Evolutionary conservation across 2,888 invertebrate genomes (phyloP).

Genomic region (Thecophora atra): DNA sequence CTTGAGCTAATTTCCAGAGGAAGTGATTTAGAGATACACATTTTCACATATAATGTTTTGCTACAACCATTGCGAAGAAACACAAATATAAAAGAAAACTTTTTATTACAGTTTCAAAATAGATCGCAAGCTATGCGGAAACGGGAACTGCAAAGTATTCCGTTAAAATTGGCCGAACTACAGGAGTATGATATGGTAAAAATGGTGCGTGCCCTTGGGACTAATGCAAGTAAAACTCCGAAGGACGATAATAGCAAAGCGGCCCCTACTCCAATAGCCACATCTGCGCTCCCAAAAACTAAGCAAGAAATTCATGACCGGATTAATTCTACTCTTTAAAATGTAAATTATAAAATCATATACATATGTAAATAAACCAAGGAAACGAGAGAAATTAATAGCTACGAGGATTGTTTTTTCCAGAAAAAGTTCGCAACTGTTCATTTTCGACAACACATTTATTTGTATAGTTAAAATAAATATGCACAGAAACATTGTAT

Average conservation of each 20-base stretch:
- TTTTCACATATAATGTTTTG: too few species aligned
- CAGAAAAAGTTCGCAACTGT: background rate
- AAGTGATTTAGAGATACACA: too few species aligned
- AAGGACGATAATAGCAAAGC: slow-evolving; percentile 23
- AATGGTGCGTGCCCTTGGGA: slow-evolving; percentile 52
- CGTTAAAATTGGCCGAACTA: slow-evolving; percentile 62
- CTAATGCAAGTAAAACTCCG: slow-evolving; percentile 6
- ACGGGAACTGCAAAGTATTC: slow-evolving; percentile 64
- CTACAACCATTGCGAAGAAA: too few species aligned
- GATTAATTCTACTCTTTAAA: slow-evolving; percentile 43
- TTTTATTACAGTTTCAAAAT: background rate
- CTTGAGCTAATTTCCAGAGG: too few species aligned
- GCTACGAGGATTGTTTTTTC: background rate
- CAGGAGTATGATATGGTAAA: slow-evolving; percentile 64
- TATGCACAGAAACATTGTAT: background rate
- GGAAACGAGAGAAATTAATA: too few species aligned
- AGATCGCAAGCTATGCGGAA: slow-evolving; percentile 56
- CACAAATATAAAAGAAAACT: too few species aligned
- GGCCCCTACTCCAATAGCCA: slow-evolving; percentile 44
- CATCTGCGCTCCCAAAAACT: slow-evolving; percentile 46
- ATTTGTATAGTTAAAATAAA: background rate
- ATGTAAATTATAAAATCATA: slow-evolving; percentile 35
- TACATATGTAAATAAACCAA: too few species aligned
- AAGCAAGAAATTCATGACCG: slow-evolving; percentile 47
- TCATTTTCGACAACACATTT: background rate